A percentile compares a stretch with the other conserved stretches of the same genome.
phyloP scores from a whole-genome alignment of 1,140 invertebrate genomes.

The Caenorhabditis brenneri region DNA sequence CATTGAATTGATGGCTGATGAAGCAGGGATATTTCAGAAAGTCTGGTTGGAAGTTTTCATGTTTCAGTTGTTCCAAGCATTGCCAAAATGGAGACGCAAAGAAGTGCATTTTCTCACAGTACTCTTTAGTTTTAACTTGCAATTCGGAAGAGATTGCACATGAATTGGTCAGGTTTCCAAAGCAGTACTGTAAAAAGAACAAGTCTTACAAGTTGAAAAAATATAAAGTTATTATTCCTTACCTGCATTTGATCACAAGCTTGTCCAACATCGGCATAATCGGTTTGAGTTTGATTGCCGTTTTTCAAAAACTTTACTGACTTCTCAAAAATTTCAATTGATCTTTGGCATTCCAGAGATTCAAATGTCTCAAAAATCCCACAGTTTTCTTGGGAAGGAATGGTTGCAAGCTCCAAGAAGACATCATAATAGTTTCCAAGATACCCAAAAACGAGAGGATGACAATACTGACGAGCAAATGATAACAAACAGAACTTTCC shows the following conservation, averaged over 20 bases:
- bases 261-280: neutral
- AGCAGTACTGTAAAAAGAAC: neutral
- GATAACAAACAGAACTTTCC: neutral
- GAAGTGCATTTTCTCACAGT: neutral
- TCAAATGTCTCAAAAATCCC: constrained; percentile 17
- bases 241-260: neutral
- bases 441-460: neutral
- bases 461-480: neutral
- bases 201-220: neutral
- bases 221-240: neutral
- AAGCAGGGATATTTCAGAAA: neutral
- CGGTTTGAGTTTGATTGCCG: neutral
- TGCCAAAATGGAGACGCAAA: neutral
- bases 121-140: neutral
- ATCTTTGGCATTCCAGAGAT: neutral
- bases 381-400: neutral
- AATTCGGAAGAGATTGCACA: neutral
- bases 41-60: neutral
- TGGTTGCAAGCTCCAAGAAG: neutral
- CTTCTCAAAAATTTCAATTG: neutral
- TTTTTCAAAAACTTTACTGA: neutral
- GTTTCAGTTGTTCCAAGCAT: neutral
- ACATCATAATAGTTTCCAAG: neutral
- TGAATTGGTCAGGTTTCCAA: neutral
- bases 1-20: neutral